Evolutionary conservation across 1,140 invertebrate genomes (phyloP).

Genomic region (Elymnias hypermnestra): DNA sequence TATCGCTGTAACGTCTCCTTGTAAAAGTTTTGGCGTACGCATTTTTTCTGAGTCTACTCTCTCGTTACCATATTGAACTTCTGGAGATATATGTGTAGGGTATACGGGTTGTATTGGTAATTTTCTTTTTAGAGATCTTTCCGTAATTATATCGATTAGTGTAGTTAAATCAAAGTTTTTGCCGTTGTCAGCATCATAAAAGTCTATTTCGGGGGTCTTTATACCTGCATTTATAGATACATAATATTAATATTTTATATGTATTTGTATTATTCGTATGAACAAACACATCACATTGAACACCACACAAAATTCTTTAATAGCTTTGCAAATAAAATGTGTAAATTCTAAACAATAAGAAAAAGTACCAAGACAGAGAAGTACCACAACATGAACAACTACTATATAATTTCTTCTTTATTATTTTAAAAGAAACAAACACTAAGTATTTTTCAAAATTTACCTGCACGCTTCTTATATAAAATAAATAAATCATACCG

Average conservation of each 20-base stretch:
- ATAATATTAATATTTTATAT: background rate
- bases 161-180: constrained; percentile 42
- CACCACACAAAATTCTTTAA: too few relatives aligned
- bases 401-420: background rate
- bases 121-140: constrained; percentile 36
- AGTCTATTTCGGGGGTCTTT: constrained; percentile 64
- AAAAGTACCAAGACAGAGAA: too few relatives aligned
- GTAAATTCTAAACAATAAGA: background rate
- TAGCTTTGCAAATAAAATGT: too few relatives aligned
- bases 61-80: constrained; percentile 73
- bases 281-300: too few relatives aligned
- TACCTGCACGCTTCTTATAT: too few relatives aligned
- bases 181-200: constrained; percentile 52
- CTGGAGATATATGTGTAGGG: constrained; percentile 64
- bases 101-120: constrained; percentile 60
- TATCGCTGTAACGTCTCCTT: constrained; percentile 26
- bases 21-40: constrained; percentile 47
- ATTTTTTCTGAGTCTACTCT: constrained; percentile 46
- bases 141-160: constrained; percentile 30
- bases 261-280: background rate
- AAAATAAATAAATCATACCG: constrained; percentile 13
- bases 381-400: background rate
- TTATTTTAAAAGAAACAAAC: too few relatives aligned
- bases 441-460: too few relatives aligned
- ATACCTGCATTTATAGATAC: constrained; percentile 35